Evolutionary conservation across 2,888 invertebrate species (phyloP).

Genomic region (Baccha elongata): DNA sequence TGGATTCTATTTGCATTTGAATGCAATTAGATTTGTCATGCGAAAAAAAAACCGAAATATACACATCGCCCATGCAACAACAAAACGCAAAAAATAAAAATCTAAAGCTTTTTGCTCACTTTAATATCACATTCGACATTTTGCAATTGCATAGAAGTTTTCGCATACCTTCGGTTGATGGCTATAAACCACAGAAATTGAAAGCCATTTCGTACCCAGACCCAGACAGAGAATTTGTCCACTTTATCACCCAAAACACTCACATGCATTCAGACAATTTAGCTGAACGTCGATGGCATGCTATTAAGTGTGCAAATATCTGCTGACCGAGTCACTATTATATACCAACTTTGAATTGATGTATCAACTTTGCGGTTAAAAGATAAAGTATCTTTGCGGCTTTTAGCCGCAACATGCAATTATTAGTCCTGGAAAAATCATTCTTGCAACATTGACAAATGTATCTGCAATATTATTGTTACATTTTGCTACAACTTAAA

Average conservation of each 20-base stretch:
- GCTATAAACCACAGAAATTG: slow-evolving; percentile 50
- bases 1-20: slow-evolving; percentile 58
- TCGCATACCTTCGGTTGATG: slow-evolving; percentile 15
- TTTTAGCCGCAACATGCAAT: slow-evolving; percentile 50
- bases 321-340: slow-evolving; percentile 18
- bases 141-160: slow-evolving; percentile 37
- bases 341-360: slow-evolving; percentile 49
- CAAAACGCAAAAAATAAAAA: background rate
- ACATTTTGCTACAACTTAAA: too few relatives aligned
- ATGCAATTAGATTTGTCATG: slow-evolving; percentile 59
- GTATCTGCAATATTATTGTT: slow-evolving; percentile 2
- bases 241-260: slow-evolving; percentile 8
- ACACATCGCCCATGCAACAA: background rate
- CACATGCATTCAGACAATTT: slow-evolving; percentile 6
- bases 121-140: slow-evolving; percentile 29
- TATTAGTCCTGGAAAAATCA: slow-evolving; percentile 40
- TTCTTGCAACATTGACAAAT: slow-evolving; percentile 18
- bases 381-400: slow-evolving; percentile 41
- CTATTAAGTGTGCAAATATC: slow-evolving; percentile 26
- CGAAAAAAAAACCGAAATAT: slow-evolving; percentile 15
- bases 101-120: slow-evolving; percentile 29
- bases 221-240: slow-evolving; percentile 34
- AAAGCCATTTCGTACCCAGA: slow-evolving; percentile 35
- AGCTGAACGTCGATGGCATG: slow-evolving; percentile 3
- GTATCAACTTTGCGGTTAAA: slow-evolving; percentile 53